Conservation (phyloP, 2,797 vertebrate genomes). For the Natrix natrix region DNA sequence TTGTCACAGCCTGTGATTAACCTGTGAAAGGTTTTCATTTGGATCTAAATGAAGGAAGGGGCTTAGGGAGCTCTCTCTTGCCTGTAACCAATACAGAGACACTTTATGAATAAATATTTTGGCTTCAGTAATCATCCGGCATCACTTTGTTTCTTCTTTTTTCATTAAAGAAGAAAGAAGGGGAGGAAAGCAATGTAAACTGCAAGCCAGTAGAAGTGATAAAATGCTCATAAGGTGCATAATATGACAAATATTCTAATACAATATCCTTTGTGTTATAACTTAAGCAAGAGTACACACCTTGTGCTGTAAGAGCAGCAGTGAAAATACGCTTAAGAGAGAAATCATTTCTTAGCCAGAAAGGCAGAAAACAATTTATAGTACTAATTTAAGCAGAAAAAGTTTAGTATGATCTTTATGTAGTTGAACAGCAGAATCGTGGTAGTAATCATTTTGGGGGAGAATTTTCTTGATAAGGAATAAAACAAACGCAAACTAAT, state of each 20-base stretch:
- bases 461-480: not conserved
- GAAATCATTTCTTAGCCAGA: not conserved
- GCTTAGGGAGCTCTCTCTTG: constrained; percentile 3
- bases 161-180: not conserved
- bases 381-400: not conserved
- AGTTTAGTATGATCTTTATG: not conserved
- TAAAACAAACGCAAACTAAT: not conserved
- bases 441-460: not conserved
- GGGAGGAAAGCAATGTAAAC: not conserved
- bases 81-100: constrained; percentile 11
- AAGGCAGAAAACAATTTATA: not conserved
- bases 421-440: constrained; percentile 3
- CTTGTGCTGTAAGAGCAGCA: not conserved
- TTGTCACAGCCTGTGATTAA: constrained; percentile 21
- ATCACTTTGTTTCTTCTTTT: constrained; percentile 16
- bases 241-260: not conserved
- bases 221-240: not conserved
- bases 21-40: constrained; percentile 33
- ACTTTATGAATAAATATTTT: constrained; percentile 32
- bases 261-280: not conserved
- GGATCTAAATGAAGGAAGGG: constrained; percentile 31
- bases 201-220: not conserved
- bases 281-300: not conserved
- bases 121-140: constrained; percentile 8
- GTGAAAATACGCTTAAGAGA: not conserved